phyloP scores from a whole-genome alignment of 2,113 vertebrate species.

The Artemisiospiza belli region DNA sequence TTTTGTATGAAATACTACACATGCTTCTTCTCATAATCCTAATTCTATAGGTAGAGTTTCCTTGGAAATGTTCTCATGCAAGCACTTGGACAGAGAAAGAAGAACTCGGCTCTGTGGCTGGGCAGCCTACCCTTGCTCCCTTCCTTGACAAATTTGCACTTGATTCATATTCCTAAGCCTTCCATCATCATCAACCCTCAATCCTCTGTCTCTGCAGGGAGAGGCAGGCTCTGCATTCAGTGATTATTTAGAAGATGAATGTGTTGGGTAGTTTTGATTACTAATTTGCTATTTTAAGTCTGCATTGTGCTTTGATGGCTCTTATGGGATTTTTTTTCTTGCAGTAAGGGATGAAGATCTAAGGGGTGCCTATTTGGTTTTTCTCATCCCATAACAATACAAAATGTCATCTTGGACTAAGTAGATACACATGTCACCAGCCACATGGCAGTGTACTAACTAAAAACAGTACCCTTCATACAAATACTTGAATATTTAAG shows the following conservation, averaged over 20 bases:
- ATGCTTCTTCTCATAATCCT: not conserved
- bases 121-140: not conserved
- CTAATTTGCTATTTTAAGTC: slow-evolving; percentile 75
- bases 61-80: not conserved
- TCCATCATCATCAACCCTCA: not conserved
- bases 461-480: slow-evolving; percentile 44
- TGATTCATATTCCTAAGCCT: not conserved
- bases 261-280: slow-evolving; percentile 67
- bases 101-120: not conserved
- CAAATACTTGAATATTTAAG: slow-evolving; percentile 39
- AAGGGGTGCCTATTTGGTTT: slow-evolving; percentile 69
- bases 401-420: slow-evolving; percentile 74
- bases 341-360: slow-evolving; percentile 50
- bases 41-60: not conserved
- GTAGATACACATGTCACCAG: slow-evolving; percentile 72
- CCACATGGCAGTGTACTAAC: slow-evolving; percentile 35
- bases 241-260: slow-evolving; percentile 60
- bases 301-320: slow-evolving; percentile 68
- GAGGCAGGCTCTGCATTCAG: slow-evolving; percentile 9
- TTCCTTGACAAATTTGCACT: slow-evolving; percentile 27
- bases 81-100: not conserved
- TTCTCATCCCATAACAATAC: slow-evolving; percentile 72
- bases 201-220: not conserved
- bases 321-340: slow-evolving; percentile 61
- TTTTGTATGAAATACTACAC: not conserved